phyloP scores from a whole-genome alignment of 2,797 vertebrate genomes.

The Orestias chungarensis region DNA sequence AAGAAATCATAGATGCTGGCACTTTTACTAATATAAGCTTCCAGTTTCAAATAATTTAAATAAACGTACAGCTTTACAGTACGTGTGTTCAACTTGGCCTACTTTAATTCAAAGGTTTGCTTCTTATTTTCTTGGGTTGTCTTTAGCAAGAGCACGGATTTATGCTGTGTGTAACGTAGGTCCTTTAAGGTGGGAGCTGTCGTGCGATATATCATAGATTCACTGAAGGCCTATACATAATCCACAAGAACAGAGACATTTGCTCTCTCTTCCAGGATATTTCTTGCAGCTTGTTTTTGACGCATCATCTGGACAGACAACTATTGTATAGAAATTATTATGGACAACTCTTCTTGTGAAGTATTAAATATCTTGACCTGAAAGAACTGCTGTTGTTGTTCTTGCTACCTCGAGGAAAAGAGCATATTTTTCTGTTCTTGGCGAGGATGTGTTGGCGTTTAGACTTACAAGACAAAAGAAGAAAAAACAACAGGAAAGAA shows the following conservation, averaged over 20 bases:
- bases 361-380: not conserved
- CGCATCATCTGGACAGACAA: not conserved
- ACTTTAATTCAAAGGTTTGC: not conserved
- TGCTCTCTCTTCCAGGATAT: not conserved
- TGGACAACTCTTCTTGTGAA: not conserved
- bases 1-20: not conserved
- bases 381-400: not conserved
- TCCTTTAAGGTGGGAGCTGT: not conserved
- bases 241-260: not conserved
- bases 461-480: not conserved
- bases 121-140: not conserved
- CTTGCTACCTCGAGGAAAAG: not conserved
- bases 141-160: not conserved
- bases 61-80: not conserved
- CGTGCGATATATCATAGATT: not conserved
- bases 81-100: not conserved
- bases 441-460: not conserved
- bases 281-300: not conserved
- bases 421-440: not conserved
- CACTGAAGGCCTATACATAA: not conserved
- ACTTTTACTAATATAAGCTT: not conserved
- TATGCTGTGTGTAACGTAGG: not conserved
- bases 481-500: no score
- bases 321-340: not conserved
- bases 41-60: not conserved